Conservation (phyloP, 2,113 vertebrate genomes). For the Orthochromis malagaraziensis region DNA sequence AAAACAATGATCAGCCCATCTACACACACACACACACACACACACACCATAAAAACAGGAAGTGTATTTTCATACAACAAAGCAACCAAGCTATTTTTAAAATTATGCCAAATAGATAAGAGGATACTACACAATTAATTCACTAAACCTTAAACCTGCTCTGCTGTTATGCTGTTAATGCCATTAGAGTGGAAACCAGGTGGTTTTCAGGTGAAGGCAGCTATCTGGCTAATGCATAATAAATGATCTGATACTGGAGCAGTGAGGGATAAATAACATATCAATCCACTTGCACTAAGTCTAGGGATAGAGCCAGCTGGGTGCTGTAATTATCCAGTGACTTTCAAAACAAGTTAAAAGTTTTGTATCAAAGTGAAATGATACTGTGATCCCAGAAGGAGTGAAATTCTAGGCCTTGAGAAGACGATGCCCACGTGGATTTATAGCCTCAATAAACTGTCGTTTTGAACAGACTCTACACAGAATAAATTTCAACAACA, state of each 20-base stretch:
- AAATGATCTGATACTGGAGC: conserved; percentile 62
- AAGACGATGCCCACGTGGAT: conserved; percentile 11
- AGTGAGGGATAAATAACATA: conserved; percentile 50
- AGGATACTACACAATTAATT: background rate
- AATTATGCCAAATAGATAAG: background rate
- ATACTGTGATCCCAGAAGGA: background rate
- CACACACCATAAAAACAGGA: no score
- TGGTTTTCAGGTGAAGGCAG: conserved; percentile 55
- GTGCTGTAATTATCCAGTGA: background rate
- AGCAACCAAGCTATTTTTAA: background rate
- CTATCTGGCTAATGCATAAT: conserved; percentile 50
- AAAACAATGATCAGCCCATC: background rate
- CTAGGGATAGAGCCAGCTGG: background rate
- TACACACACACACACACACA: accelerated
- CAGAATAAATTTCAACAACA: conserved; percentile 58
- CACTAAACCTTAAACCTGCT: background rate
- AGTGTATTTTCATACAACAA: background rate
- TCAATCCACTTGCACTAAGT: conserved; percentile 3
- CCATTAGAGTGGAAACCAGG: conserved; percentile 37
- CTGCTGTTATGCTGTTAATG: background rate
- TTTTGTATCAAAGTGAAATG: background rate
- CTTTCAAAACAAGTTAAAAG: background rate
- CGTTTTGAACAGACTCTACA: conserved; percentile 13
- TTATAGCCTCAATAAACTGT: conserved; percentile 56
- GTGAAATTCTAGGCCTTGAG: background rate